Conservation (phyloP, 2,797 vertebrate genomes). For the Bradypodion pumilum region DNA sequence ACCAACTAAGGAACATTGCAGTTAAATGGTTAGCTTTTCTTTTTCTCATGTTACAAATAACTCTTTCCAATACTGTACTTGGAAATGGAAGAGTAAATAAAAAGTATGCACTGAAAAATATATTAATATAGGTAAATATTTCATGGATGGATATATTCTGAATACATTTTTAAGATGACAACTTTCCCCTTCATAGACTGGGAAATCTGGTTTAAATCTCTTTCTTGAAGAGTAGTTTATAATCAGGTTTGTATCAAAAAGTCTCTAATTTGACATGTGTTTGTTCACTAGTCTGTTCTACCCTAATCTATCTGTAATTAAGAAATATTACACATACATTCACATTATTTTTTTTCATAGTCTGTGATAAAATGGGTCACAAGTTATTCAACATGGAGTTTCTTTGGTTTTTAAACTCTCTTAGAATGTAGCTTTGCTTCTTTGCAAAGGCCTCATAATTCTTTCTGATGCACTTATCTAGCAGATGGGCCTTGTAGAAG, state of each 20-base stretch:
- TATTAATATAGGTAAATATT: not conserved
- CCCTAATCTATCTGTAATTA: not conserved
- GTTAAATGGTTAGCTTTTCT: not conserved
- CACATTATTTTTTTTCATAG: too few relatives aligned
- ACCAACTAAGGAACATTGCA: not conserved
- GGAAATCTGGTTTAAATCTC: not conserved
- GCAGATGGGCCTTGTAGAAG: too few relatives aligned
- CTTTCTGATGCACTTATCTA: too few relatives aligned
- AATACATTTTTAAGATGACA: not conserved
- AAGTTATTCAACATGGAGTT: too few relatives aligned
- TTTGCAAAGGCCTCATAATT: too few relatives aligned
- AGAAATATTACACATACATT: not conserved
- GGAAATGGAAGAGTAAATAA: constrained; percentile 17
- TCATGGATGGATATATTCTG: not conserved
- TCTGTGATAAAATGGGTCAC: too few relatives aligned
- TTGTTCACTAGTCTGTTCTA: not conserved
- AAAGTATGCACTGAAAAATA: not conserved
- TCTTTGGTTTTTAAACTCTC: too few relatives aligned
- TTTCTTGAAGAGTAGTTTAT: not conserved
- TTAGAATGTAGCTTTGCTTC: too few relatives aligned
- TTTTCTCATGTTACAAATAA: not conserved
- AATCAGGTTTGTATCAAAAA: not conserved
- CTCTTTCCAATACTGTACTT: not conserved
- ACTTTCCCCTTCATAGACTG: not conserved
- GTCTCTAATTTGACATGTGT: not conserved